Percentiles rank a stretch among this genome's conserved stretches.
Conservation (phyloP, 2,113 vertebrate genomes). For the Tragelaphus strepsiceros region DNA sequence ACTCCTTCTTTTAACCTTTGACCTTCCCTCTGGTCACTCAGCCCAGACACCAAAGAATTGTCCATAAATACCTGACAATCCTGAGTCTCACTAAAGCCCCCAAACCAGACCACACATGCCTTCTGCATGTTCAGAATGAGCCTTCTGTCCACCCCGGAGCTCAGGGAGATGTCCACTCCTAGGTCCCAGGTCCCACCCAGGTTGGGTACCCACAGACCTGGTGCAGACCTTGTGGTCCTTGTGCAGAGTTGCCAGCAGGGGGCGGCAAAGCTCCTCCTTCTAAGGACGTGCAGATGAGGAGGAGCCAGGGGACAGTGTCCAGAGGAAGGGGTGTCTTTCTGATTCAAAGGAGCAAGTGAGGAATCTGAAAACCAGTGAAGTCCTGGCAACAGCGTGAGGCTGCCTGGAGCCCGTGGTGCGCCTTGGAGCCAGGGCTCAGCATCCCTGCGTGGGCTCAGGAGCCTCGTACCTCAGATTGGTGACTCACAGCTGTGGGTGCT, state of each 20-base stretch:
- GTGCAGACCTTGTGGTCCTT: background rate
- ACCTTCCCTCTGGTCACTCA: background rate
- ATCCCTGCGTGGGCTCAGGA: background rate
- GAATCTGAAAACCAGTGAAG: background rate
- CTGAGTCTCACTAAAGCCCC: background rate
- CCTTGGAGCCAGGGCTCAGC: background rate
- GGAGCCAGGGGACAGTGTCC: accelerated
- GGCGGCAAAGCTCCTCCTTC: background rate
- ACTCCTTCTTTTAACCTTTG: background rate
- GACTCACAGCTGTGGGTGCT: background rate
- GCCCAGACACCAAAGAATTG: background rate
- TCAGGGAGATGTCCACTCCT: background rate
- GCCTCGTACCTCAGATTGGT: background rate
- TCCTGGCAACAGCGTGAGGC: background rate
- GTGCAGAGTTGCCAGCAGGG: background rate
- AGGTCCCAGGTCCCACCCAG: background rate
- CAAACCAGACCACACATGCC: background rate
- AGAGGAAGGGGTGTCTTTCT: background rate
- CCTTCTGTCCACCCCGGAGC: background rate
- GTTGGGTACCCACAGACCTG: accelerated
- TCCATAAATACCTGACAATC: background rate
- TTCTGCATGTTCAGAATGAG: background rate
- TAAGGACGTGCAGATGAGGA: no score
- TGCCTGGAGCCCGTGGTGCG: background rate
- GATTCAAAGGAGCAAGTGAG: background rate